Evolutionary conservation across 64 coral and sea anemone species (phyloP), one percentile per base, ranked within the genome.

Genomic region (Anthopleura sola): DNA sequence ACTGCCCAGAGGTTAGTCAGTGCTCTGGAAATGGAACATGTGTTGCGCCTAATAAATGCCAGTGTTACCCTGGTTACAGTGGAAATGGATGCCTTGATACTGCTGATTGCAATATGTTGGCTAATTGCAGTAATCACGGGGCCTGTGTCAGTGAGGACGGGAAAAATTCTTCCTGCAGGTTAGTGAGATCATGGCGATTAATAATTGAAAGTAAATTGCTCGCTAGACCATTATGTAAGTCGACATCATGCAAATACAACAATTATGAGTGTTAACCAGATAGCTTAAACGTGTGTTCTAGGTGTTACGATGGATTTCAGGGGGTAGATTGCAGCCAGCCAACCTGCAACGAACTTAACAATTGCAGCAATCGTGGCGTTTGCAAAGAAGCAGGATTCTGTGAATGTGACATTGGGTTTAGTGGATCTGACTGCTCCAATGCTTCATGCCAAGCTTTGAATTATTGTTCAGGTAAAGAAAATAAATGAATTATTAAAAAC

Each of bases 341-440:
- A 0, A 57, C 37, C 3, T 91, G 89, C 20, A 60, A 24, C 28
- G 60, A 37, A 11, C 51, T 91, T 0, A 81, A 91, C 56, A 86
- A 86, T 20, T 91, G 89, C 50, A 80, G 83, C 31, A 76, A 58
- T 23, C 75, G 71, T 33, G 89, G 89, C 5, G n/a, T 50, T n/a
- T 91, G 89, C 53, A 11, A 86, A 23, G 89, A 91, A 54, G 83
- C 89, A 81, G 57, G 68, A 83, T 62, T 91, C 6, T 91, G 89
- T 38, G 58, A 82, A 78, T 91, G 89, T 86, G 77, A 91, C 24
- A 19, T 71, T 16, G 89, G 89, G 0, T 91, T 80, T 79, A 71
- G 26, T 86, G 89, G 89, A 3, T 9, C 75, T 2, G 75, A 85
- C 83, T 91, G 89, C 44, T 79, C 89, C 50, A 91, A 80, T 74